Percentiles rank a stretch among this genome's conserved stretches.
Evolutionary conservation across 2,888 invertebrate species (phyloP).

Genomic region (Ormyrus thymus): DNA sequence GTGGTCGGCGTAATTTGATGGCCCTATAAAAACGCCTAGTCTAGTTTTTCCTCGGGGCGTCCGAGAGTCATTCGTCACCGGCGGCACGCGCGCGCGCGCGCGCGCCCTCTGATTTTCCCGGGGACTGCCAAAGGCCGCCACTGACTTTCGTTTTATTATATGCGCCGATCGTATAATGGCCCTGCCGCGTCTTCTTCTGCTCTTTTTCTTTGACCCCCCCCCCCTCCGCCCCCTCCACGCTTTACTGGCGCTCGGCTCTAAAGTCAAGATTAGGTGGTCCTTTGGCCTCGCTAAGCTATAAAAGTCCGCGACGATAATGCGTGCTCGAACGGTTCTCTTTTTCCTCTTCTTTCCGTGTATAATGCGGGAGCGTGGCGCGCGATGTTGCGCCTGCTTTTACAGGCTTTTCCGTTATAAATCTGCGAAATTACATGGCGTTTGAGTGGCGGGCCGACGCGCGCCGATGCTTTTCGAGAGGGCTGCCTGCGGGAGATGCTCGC

Average conservation of each 20-base stretch:
- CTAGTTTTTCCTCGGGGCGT: slow-evolving; percentile 71
- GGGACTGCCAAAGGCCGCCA: background rate
- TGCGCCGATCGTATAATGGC: background rate
- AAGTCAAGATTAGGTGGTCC: slow-evolving; percentile 23
- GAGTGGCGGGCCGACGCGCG: background rate
- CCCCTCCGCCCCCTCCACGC: background rate
- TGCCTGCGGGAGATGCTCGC: background rate
- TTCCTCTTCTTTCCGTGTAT: slow-evolving; percentile 46
- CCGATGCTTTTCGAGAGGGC: slow-evolving; percentile 18
- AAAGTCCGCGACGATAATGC: slow-evolving; percentile 38
- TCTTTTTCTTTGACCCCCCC: slow-evolving; percentile 48
- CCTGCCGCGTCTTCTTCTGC: slow-evolving; percentile 57
- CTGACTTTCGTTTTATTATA: too few species aligned
- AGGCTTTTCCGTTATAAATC: slow-evolving; percentile 44
- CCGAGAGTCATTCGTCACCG: slow-evolving; percentile 59
- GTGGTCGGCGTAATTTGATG: slow-evolving; percentile 75
- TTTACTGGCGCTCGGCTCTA: background rate
- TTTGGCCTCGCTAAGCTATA: slow-evolving; percentile 57
- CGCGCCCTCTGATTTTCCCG: slow-evolving; percentile 54
- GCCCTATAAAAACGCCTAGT: slow-evolving; percentile 74
- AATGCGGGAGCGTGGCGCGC: slow-evolving; percentile 36
- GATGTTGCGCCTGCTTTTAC: slow-evolving; percentile 19
- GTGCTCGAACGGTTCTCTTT: slow-evolving; percentile 54
- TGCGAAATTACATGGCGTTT: slow-evolving; percentile 30
- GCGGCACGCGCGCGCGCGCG: slow-evolving; percentile 61